These are phyloP conservation scores for Cottus gobio DNA, from an alignment of 2,113 vertebrate species.

Conservation along the genomic window DNA sequence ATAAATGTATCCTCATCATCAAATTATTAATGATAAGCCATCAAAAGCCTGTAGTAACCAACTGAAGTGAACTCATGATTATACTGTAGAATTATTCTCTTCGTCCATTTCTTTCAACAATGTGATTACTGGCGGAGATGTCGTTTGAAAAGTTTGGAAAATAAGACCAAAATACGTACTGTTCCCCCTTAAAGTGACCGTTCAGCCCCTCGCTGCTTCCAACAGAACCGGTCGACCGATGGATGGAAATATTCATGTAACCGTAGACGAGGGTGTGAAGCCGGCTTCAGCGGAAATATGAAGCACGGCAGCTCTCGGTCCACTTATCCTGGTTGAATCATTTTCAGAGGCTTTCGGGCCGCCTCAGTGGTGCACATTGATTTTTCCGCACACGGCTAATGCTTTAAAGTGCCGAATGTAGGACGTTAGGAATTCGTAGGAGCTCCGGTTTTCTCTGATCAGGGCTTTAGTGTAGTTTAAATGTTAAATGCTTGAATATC, in stretches of 20 bases:
- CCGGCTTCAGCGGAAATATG: constrained; percentile 39
- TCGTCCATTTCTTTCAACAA: constrained; percentile 5
- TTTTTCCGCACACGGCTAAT: constrained; percentile 28
- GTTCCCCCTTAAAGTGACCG: neutral
- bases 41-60: neutral
- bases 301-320: constrained; percentile 23
- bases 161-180: neutral
- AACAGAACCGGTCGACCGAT: constrained; percentile 15
- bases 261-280: constrained; percentile 45
- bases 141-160: constrained; percentile 14
- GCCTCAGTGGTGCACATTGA: neutral
- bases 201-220: constrained; percentile 19
- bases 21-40: neutral
- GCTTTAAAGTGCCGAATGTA: neutral
- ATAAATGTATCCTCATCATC: neutral
- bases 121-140: neutral
- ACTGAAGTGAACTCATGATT: neutral
- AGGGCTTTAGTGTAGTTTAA: neutral
- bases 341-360: constrained; percentile 39
- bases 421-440: neutral
- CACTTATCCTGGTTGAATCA: constrained; percentile 16
- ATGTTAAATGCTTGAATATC: neutral
- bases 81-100: neutral
- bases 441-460: neutral
- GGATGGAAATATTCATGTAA: constrained; percentile 45